phyloP scores from a whole-genome alignment of 2,113 vertebrate species.

The Hemibagrus wyckioides region DNA sequence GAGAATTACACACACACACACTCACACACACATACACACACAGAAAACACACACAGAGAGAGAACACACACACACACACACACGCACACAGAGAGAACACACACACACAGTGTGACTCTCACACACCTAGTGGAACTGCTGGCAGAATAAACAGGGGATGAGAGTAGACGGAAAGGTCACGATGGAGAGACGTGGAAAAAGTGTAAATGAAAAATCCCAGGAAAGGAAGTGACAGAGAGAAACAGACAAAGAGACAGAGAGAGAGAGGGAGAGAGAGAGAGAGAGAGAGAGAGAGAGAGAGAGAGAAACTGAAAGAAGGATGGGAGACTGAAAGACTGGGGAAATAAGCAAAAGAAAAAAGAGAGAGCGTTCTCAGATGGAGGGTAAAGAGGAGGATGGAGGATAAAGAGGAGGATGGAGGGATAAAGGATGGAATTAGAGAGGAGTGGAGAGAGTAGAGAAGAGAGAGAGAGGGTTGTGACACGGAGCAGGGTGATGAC shows the following conservation, averaged over 20 bases:
- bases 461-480: background rate
- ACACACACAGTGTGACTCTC: slow-evolving; percentile 32
- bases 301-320: background rate
- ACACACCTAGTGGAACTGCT: slow-evolving; percentile 34
- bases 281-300: no score
- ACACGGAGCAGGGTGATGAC: background rate
- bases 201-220: background rate
- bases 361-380: background rate
- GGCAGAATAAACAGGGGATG: slow-evolving; percentile 20
- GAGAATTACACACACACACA: slow-evolving; percentile 24
- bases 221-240: background rate
- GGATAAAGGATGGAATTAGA: no score
- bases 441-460: background rate
- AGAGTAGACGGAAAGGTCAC: background rate
- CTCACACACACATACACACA: slow-evolving; percentile 35
- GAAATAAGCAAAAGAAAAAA: background rate
- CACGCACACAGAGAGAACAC: slow-evolving; percentile 12
- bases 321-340: no score
- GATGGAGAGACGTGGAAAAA: background rate
- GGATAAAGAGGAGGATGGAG: background rate
- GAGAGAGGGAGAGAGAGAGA: background rate
- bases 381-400: slow-evolving; percentile 3
- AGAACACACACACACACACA: slow-evolving; percentile 10
- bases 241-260: background rate
- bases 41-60: slow-evolving; percentile 21